These are phyloP conservation scores for Mesorhabditis sp. DNA, from an alignment of 2,888 invertebrate species.

Conservation along the genomic window DNA sequence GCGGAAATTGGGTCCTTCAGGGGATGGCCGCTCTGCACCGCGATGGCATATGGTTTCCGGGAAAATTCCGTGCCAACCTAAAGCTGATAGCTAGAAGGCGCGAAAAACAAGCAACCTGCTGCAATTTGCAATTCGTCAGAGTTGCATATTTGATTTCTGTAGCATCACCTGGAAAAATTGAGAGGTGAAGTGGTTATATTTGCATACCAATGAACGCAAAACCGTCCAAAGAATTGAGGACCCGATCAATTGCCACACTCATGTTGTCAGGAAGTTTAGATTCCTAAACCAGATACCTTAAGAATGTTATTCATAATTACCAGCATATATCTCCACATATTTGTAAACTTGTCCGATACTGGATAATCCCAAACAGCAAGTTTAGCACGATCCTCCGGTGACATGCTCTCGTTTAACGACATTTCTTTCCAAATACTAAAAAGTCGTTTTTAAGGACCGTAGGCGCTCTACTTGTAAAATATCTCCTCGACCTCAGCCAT, in stretches of 20 bases:
- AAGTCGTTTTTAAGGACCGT: not conserved
- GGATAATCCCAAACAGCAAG: conserved; percentile 98
- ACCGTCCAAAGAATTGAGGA: conserved; percentile 67
- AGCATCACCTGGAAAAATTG: conserved; percentile 71
- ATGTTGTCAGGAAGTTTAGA: conserved; percentile 76
- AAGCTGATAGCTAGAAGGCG: not conserved
- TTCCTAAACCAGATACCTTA: conserved; percentile 59
- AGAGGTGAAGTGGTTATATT: not conserved
- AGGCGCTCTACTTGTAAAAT: conserved; percentile 76
- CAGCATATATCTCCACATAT: conserved; percentile 80
- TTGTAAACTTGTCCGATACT: conserved; percentile 94
- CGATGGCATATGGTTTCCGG: conserved; percentile 91
- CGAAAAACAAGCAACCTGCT: conserved; percentile 62
- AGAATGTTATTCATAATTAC: conserved; percentile 66
- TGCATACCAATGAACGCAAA: conserved; percentile 79
- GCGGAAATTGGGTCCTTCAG: conserved; percentile 45
- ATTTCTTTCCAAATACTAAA: conserved; percentile 93
- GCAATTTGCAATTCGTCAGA: conserved; percentile 80
- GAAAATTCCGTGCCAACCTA: conserved; percentile 90
- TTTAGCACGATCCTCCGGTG: conserved; percentile 83
- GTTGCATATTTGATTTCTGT: conserved; percentile 81
- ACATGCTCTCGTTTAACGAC: conserved; percentile 87
- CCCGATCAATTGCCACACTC: conserved; percentile 75
- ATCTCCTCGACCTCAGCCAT: conserved; percentile 91
- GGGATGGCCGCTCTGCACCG: conserved; percentile 76